A percentile compares a stretch with the other conserved stretches of the same genome.
Conservation (phyloP, 1,140 invertebrate genomes). For the Polypedilum pembai region DNA sequence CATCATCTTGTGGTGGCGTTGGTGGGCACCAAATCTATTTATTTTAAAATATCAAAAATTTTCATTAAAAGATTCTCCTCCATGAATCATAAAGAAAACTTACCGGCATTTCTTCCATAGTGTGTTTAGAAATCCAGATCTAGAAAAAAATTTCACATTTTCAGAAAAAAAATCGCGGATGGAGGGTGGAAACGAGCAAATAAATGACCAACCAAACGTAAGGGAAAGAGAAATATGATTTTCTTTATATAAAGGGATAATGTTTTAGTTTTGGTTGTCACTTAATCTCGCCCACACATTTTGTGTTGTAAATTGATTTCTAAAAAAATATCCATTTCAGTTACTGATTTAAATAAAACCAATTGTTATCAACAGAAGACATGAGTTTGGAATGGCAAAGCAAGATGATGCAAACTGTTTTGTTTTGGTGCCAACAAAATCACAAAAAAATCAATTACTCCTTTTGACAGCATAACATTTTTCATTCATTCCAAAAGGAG, state of each 20-base stretch:
- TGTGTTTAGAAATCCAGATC: constrained; percentile 65
- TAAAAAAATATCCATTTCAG: constrained; percentile 26
- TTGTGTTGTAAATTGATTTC: constrained; percentile 25
- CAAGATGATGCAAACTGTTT: constrained; percentile 39
- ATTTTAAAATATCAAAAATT: constrained; percentile 13
- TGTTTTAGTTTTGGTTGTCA: background rate
- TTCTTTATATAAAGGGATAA: constrained; percentile 1
- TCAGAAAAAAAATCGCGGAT: constrained; percentile 20
- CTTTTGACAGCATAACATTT: background rate
- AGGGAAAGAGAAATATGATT: background rate
- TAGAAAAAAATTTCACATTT: constrained; percentile 44
- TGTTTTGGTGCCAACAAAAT: constrained; percentile 58
- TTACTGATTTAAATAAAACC: background rate
- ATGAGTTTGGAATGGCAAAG: constrained; percentile 53
- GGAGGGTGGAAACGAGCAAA: background rate
- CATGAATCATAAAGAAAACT: constrained; percentile 44
- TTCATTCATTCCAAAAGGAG: background rate
- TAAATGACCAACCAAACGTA: background rate
- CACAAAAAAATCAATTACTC: background rate
- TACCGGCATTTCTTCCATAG: constrained; percentile 67
- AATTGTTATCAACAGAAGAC: background rate
- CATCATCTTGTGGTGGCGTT: constrained; percentile 83
- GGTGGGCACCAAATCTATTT: constrained; percentile 89
- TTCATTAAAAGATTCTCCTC: constrained; percentile 30
- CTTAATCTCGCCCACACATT: constrained; percentile 9